Evolutionary conservation across 2,888 invertebrate genomes (phyloP).

Genomic region (Shargacucullia verbasci): DNA sequence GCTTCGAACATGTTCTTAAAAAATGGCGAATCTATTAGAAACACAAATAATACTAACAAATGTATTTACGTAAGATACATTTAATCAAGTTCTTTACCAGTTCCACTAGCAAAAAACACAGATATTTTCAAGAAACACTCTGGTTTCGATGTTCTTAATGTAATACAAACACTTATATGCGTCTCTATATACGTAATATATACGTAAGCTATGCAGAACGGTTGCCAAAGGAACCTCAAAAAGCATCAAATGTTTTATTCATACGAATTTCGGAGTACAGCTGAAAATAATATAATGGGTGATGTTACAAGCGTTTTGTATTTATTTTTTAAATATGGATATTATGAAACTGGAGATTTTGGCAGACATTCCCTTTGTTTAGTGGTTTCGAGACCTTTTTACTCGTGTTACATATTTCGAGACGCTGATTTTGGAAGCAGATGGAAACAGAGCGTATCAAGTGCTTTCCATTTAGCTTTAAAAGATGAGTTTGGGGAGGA

Average conservation of each 20-base stretch:
- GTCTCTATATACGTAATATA: background rate
- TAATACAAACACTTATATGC: background rate
- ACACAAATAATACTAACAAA: too few relatives aligned
- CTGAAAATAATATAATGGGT: conserved; percentile 33
- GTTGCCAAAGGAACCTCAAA: conserved; percentile 28
- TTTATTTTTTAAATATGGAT: conserved; percentile 13
- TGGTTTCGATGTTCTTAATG: conserved; percentile 6
- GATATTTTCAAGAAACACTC: conserved; percentile 6
- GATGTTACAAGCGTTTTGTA: conserved; percentile 16
- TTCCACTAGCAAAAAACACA: background rate
- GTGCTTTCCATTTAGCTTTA: background rate
- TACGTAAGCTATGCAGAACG: conserved; percentile 14
- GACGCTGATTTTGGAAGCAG: background rate
- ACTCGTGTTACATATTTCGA: conserved; percentile 1
- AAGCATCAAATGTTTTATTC: conserved; percentile 46
- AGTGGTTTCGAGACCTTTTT: conserved; percentile 7
- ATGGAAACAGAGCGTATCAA: conserved; percentile 5
- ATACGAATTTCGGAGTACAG: conserved; percentile 30
- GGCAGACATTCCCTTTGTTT: conserved; percentile 9
- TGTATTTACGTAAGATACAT: too few relatives aligned
- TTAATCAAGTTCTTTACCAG: too few relatives aligned
- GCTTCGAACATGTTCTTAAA: too few relatives aligned
- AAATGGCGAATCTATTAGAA: too few relatives aligned
- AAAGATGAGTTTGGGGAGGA: too few relatives aligned
- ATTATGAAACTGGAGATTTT: conserved; percentile 15